Evolutionary conservation across 2,888 invertebrate genomes (phyloP).

Genomic region (Chrysopilus asiliformis): DNA sequence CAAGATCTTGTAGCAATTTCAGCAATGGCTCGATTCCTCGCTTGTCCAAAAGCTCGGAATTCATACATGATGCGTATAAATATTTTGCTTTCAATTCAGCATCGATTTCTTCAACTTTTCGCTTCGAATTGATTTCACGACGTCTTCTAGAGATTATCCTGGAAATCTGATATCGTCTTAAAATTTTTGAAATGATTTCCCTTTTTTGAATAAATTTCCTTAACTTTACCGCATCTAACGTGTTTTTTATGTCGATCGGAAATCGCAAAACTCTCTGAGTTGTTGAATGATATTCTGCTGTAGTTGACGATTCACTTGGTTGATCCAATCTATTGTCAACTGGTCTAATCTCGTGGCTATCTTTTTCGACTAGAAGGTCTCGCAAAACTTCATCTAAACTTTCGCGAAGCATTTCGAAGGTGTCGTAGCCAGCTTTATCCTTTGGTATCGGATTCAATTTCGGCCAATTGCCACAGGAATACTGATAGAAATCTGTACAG

Average conservation of each 20-base stretch:
- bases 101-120: slow-evolving; percentile 26
- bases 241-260: no score
- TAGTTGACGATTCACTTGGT: neutral
- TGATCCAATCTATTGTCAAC: neutral
- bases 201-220: neutral
- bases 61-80: slow-evolving; percentile 78
- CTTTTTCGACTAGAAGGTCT: slow-evolving; percentile 45
- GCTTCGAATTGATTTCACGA: neutral
- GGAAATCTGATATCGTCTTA: neutral
- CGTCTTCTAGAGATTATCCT: neutral
- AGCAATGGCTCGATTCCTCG: slow-evolving; percentile 59
- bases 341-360: neutral
- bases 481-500: slow-evolving; percentile 73
- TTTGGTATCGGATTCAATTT: slow-evolving; percentile 73
- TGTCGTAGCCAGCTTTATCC: slow-evolving; percentile 78
- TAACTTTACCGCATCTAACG: neutral
- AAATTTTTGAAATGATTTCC: neutral
- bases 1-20: slow-evolving; percentile 53
- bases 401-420: slow-evolving; percentile 78
- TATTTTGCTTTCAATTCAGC: slow-evolving; percentile 70
- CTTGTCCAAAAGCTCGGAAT: slow-evolving; percentile 55
- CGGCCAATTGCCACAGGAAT: slow-evolving; percentile 78
- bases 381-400: slow-evolving; percentile 57
- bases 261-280: no score
- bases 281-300: neutral